Evolutionary conservation across 2,888 invertebrate species (phyloP).

Genomic region (Cacoxenus indagator): DNA sequence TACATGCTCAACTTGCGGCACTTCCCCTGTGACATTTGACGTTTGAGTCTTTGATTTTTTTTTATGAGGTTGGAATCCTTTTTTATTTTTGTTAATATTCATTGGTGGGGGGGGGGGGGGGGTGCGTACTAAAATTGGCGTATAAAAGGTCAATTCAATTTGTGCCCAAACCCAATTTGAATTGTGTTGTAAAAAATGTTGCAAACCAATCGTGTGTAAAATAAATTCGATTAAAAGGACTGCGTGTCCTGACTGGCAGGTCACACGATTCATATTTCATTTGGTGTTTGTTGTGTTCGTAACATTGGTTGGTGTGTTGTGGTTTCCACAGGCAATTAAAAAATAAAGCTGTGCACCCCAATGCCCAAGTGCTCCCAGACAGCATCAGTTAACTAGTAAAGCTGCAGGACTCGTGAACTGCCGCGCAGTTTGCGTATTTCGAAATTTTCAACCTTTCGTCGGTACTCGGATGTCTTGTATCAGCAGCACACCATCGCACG

Average conservation of each 20-base stretch:
- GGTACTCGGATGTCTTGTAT: too few species aligned
- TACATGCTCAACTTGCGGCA: not conserved
- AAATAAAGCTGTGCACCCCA: not conserved
- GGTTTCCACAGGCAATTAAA: not conserved
- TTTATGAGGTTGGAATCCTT: not conserved
- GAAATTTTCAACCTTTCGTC: too few species aligned
- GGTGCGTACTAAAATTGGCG: not conserved
- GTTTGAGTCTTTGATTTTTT: too few species aligned
- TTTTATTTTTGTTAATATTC: not conserved
- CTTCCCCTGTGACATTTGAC: too few species aligned
- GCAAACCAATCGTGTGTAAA: constrained; percentile 8
- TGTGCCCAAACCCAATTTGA: not conserved
- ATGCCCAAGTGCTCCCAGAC: too few species aligned
- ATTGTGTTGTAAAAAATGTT: not conserved
- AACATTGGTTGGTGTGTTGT: not conserved
- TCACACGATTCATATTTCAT: not conserved
- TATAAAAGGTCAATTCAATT: constrained; percentile 17
- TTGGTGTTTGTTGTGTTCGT: not conserved
- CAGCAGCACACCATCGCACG: too few species aligned
- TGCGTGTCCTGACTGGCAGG: not conserved
- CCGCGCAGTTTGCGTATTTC: too few species aligned
- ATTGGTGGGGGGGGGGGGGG: too few species aligned
- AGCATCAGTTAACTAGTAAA: too few species aligned
- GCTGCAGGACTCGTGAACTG: too few species aligned
- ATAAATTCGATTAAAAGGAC: constrained; percentile 1